Conservation (phyloP, 2,113 vertebrate species). For the Anthoscopus minutus region DNA sequence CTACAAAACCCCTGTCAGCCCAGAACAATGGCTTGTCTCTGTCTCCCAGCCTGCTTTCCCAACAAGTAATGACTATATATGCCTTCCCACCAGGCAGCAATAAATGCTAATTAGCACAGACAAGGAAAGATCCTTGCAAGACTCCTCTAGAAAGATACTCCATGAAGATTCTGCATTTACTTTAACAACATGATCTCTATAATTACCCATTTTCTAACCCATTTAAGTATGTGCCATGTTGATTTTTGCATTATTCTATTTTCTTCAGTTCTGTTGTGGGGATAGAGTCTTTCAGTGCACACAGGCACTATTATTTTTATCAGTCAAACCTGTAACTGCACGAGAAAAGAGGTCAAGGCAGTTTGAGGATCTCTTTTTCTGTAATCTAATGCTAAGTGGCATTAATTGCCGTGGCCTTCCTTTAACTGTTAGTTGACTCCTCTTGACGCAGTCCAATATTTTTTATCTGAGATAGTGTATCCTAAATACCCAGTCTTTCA, state of each 20-base stretch:
- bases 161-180: constrained; percentile 12
- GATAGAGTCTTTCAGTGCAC: neutral
- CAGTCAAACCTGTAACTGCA: neutral
- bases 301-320: neutral
- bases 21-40: neutral
- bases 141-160: constrained; percentile 1
- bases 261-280: neutral
- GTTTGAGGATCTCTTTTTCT: constrained; percentile 13
- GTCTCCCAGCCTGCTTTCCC: neutral
- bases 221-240: constrained; percentile 33
- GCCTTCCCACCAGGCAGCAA: constrained; percentile 19
- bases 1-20: neutral
- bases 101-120: constrained; percentile 28
- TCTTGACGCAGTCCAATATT: neutral
- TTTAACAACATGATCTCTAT: constrained; percentile 1
- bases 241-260: constrained; percentile 21
- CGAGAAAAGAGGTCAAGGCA: neutral
- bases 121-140: neutral
- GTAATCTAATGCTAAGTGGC: constrained; percentile 45
- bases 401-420: neutral
- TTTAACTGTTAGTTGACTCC: constrained; percentile 39
- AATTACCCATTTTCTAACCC: constrained; percentile 44
- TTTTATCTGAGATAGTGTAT: neutral
- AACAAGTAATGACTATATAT: neutral
- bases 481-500: neutral